phyloP scores from a whole-genome alignment of 2,113 vertebrate species.

The Apaloderma vittatum region DNA sequence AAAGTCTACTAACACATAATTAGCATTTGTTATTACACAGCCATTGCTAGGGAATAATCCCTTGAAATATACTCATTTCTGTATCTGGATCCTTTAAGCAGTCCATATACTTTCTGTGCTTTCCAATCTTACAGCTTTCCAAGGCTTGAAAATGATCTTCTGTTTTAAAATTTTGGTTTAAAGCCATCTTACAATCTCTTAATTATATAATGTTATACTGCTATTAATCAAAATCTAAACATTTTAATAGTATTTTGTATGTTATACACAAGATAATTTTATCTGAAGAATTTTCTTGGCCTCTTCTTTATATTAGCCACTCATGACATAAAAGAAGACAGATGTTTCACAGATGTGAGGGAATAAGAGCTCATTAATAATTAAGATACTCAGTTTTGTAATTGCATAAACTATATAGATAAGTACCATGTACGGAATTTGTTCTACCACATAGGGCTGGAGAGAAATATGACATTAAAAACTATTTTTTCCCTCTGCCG shows the following conservation, averaged over 20 bases:
- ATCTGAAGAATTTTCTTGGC: background rate
- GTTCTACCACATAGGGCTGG: background rate
- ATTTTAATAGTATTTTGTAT: background rate
- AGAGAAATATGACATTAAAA: slow-evolving; percentile 46
- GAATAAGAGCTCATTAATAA: slow-evolving; percentile 26
- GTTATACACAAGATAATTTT: background rate
- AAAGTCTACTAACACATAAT: background rate
- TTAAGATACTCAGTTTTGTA: slow-evolving; percentile 13
- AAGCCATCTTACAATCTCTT: background rate
- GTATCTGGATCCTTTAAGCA: background rate
- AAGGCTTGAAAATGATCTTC: background rate
- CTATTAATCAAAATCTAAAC: background rate
- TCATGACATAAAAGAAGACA: background rate
- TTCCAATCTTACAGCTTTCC: background rate
- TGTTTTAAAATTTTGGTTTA: background rate
- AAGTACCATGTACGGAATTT: slow-evolving; percentile 13
- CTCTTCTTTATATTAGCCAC: background rate
- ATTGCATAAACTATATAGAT: background rate
- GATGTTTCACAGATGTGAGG: background rate
- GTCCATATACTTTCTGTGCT: background rate
- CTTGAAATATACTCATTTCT: background rate
- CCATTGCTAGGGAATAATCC: background rate
- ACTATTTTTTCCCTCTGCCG: background rate
- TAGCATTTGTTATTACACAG: background rate
- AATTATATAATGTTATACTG: background rate